Percentiles rank a stretch among this genome's conserved stretches.
These are phyloP conservation scores for Lagria hirta DNA, from an alignment of 2,888 invertebrate species.

Conservation along the genomic window DNA sequence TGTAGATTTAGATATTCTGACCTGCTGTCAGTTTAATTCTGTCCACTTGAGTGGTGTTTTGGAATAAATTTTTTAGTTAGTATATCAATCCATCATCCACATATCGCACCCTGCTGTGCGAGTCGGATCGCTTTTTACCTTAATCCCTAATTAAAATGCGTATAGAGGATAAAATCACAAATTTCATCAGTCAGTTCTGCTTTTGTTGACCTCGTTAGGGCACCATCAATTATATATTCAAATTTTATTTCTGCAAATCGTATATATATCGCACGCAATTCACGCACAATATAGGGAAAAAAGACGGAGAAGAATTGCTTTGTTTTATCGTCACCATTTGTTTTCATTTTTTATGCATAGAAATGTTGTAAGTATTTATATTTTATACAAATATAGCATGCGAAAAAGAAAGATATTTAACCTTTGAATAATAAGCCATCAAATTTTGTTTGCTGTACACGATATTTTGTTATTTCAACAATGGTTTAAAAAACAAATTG, in stretches of 20 bases:
- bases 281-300: slow-evolving; percentile 22
- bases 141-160: slow-evolving; percentile 28
- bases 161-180: slow-evolving; percentile 10
- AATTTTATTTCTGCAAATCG: slow-evolving; percentile 21
- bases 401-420: too few relatives aligned
- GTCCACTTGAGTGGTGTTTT: slow-evolving; percentile 21
- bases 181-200: slow-evolving; percentile 13
- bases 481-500: too few relatives aligned
- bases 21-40: slow-evolving; percentile 24
- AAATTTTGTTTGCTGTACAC: too few relatives aligned
- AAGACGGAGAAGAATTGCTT: slow-evolving; percentile 11
- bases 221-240: slow-evolving; percentile 24
- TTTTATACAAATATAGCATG: too few relatives aligned
- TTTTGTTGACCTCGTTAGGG: slow-evolving; percentile 16
- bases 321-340: slow-evolving; percentile 1
- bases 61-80: slow-evolving; percentile 24
- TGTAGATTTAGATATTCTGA: slow-evolving; percentile 24
- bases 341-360: too few relatives aligned
- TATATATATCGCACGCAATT: slow-evolving; percentile 25
- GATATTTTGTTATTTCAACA: too few relatives aligned
- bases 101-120: slow-evolving; percentile 29
- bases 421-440: too few relatives aligned
- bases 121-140: slow-evolving; percentile 27
- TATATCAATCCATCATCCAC: slow-evolving; percentile 28
- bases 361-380: too few relatives aligned